These are phyloP conservation scores for Sclerurus mexicanus DNA, from an alignment of 2,113 vertebrate genomes.

Conservation along the genomic window DNA sequence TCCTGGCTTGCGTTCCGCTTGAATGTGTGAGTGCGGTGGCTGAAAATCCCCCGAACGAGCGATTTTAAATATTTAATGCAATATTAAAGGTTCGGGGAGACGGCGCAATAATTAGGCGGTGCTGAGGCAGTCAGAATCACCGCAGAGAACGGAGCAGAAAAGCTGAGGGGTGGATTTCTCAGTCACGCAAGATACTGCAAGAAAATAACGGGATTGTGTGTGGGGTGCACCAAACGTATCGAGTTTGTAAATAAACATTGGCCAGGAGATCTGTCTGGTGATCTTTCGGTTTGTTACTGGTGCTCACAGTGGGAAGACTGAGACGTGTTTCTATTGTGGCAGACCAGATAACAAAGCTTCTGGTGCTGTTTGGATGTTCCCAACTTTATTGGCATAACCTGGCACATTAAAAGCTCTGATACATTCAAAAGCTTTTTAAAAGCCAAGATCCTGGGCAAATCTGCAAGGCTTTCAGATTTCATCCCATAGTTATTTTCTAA, in stretches of 20 bases:
- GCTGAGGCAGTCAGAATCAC: not conserved
- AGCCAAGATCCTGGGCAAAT: not conserved
- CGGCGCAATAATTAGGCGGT: not conserved
- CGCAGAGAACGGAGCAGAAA: not conserved
- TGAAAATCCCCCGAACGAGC: not conserved
- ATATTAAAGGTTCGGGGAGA: not conserved
- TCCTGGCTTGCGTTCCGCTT: not conserved
- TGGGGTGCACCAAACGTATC: not conserved
- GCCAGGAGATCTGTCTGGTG: not conserved
- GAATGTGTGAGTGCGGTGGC: not conserved
- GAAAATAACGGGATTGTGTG: not conserved
- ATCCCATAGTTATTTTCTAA: not conserved
- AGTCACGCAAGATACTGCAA: not conserved
- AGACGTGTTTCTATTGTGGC: not conserved
- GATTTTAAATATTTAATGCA: not conserved
- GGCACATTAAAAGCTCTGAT: not conserved
- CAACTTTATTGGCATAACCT: not conserved
- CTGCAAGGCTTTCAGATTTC: not conserved
- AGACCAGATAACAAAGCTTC: not conserved
- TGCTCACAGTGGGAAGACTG: not conserved
- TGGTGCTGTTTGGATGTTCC: not conserved
- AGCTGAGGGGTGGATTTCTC: not conserved
- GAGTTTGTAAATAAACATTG: not conserved
- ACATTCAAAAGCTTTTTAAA: not conserved
- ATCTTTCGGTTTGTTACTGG: not conserved